These are phyloP conservation scores for Notarius quadriscutis DNA, from an alignment of 2,113 vertebrate species.

Conservation along the genomic window DNA sequence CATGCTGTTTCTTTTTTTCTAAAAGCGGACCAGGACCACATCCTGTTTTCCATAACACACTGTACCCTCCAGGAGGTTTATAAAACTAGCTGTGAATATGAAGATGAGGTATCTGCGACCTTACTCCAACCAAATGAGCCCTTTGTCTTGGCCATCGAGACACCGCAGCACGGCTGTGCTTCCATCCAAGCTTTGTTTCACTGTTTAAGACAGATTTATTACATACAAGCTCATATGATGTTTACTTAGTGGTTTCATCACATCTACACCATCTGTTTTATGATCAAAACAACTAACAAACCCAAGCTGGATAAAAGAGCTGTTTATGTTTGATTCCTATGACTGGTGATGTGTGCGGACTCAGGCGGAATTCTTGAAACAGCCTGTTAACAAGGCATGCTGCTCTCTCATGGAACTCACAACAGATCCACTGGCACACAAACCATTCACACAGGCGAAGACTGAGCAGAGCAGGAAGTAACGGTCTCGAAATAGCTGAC, in stretches of 20 bases:
- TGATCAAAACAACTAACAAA: conserved; percentile 2
- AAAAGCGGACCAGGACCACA: neutral
- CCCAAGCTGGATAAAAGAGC: neutral
- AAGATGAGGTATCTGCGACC: neutral
- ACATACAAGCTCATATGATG: neutral
- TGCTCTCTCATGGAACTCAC: neutral
- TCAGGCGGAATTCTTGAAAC: neutral
- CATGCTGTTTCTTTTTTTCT: neutral
- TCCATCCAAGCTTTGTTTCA: conserved; percentile 8
- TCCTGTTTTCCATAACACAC: neutral
- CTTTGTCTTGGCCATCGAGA: neutral
- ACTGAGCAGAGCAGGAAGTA: neutral
- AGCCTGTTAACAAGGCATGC: neutral
- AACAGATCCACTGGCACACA: neutral
- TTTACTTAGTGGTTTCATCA: neutral
- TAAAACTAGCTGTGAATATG: neutral
- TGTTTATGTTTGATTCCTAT: neutral
- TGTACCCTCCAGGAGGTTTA: neutral
- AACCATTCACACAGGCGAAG: neutral
- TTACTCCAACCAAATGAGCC: neutral
- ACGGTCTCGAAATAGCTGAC: neutral
- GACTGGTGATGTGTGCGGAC: neutral
- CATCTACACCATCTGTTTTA: conserved; percentile 5
- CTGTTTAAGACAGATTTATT: neutral
- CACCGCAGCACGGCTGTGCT: no score